phyloP scores from a whole-genome alignment of 2,888 invertebrate genomes.

The Agrotis segetum region DNA sequence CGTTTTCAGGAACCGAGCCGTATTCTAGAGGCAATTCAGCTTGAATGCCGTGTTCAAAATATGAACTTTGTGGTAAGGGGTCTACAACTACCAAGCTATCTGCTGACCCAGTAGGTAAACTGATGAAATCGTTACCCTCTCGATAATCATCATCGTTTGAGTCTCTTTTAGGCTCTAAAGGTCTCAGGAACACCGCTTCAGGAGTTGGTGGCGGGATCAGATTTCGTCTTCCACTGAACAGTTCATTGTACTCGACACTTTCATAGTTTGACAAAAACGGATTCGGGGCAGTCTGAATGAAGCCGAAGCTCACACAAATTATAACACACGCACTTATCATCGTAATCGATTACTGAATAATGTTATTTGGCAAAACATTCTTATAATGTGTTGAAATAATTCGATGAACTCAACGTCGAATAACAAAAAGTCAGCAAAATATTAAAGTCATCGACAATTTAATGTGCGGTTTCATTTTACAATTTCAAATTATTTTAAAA shows the following conservation, averaged over 20 bases:
- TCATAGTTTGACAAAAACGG: slow-evolving; percentile 36
- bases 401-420: slow-evolving; percentile 15
- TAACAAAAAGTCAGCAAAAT: slow-evolving; percentile 55
- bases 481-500: slow-evolving; percentile 20
- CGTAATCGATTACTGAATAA: slow-evolving; percentile 29
- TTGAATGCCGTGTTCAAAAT: slow-evolving; percentile 42
- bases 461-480: slow-evolving; percentile 49
- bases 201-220: slow-evolving; percentile 9
- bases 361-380: slow-evolving; percentile 31
- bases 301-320: slow-evolving; percentile 49
- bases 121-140: slow-evolving; percentile 40
- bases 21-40: slow-evolving; percentile 38
- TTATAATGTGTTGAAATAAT: slow-evolving; percentile 41
- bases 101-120: slow-evolving; percentile 24
- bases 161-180: slow-evolving; percentile 18
- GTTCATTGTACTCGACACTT: slow-evolving; percentile 24
- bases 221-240: slow-evolving; percentile 30
- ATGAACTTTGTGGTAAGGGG: slow-evolving; percentile 31
- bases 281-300: slow-evolving; percentile 46
- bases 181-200: slow-evolving; percentile 34
- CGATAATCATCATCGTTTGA: slow-evolving; percentile 23
- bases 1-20: slow-evolving; percentile 21
- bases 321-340: slow-evolving; percentile 52
- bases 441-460: slow-evolving; percentile 42
- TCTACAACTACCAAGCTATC: slow-evolving; percentile 34